Conservation (phyloP, 2,113 vertebrate species). For the Proterorhinus semilunaris region DNA sequence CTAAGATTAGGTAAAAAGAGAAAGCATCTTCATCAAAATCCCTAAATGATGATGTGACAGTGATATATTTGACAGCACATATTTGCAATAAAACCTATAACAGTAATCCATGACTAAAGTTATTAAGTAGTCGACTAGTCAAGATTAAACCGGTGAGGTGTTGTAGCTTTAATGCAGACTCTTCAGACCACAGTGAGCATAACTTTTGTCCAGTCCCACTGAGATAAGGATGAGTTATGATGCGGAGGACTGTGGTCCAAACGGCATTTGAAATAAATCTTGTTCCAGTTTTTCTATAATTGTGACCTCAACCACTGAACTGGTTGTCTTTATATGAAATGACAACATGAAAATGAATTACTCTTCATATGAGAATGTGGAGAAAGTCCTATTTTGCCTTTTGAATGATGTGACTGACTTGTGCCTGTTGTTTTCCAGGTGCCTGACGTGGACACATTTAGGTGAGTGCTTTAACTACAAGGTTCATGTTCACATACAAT, state of each 20-base stretch:
- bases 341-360: neutral
- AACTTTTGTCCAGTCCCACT: neutral
- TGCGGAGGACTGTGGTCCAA: neutral
- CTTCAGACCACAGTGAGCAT: neutral
- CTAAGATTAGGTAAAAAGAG: too few relatives aligned
- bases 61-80: too few relatives aligned
- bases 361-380: too few relatives aligned
- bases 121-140: too few relatives aligned
- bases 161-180: too few relatives aligned
- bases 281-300: neutral
- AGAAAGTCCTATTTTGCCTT: neutral
- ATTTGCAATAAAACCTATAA: too few relatives aligned
- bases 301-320: neutral
- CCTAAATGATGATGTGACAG: too few relatives aligned
- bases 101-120: too few relatives aligned
- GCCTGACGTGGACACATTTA: conserved; percentile 46
- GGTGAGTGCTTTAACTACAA: conserved; percentile 48
- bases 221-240: neutral
- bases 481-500: too few relatives aligned
- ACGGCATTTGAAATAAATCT: neutral
- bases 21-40: too few relatives aligned
- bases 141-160: too few relatives aligned
- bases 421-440: conserved; percentile 42
- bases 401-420: neutral
- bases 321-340: neutral